phyloP scores from a whole-genome alignment of 1,140 invertebrate species.

The Drosophila willistoni region DNA sequence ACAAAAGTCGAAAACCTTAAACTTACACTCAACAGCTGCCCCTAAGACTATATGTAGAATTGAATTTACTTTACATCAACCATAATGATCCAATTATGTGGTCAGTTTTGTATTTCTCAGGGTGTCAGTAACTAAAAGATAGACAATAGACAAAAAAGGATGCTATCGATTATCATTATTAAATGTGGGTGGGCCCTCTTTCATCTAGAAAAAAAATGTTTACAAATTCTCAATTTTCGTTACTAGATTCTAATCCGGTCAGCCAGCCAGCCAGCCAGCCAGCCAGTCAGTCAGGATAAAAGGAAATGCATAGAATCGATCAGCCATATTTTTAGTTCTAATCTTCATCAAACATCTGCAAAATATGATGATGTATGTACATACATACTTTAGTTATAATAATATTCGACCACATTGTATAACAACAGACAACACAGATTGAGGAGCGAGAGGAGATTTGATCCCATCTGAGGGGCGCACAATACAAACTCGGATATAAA shows the following conservation, averaged over 20 bases:
- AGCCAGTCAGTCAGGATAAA: background rate
- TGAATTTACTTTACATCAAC: too few relatives aligned
- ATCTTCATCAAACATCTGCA: conserved; percentile 56
- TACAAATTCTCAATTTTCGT: background rate
- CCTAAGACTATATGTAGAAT: too few relatives aligned
- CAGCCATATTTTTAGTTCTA: conserved; percentile 36
- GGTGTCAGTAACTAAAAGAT: too few relatives aligned
- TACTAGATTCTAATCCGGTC: background rate
- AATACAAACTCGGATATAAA: conserved; percentile 20
- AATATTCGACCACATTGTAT: conserved; percentile 40
- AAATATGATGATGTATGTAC: conserved; percentile 19
- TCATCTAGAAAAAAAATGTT: background rate
- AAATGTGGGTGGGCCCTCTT: conserved; percentile 31
- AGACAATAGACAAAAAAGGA: background rate
- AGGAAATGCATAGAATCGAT: conserved; percentile 37
- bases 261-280: background rate
- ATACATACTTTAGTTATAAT: conserved; percentile 30
- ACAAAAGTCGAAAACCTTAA: too few relatives aligned
- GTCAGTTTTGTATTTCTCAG: too few relatives aligned
- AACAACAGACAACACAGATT: conserved; percentile 7
- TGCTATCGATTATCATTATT: background rate
- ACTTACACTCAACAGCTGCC: too few relatives aligned
- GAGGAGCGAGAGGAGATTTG: conserved; percentile 21
- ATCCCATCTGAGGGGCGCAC: conserved; percentile 22
- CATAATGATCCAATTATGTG: too few relatives aligned